Evolutionary conservation across 2,797 vertebrate genomes (phyloP), one percentile per base, ranked within the genome.

Genomic region (Sternarchorhynchus goeldii): DNA sequence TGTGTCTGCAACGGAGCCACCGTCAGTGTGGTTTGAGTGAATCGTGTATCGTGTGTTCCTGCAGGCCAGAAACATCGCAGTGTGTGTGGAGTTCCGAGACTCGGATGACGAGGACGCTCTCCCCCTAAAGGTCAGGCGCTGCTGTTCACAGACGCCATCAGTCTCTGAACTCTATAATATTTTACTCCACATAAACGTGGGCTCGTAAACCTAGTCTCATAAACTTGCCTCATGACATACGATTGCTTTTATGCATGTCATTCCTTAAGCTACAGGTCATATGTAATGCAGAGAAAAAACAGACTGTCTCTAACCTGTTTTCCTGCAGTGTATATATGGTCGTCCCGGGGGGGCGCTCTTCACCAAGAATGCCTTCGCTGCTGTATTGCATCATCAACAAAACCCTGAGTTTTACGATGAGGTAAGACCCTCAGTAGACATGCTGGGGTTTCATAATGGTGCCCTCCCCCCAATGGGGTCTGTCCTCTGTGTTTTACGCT

Each of bases 381-480:
- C 94, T 0, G 96, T 99, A 74, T 86, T 98, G 25, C 97, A 99
- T 88, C 97, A 99, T 85, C 97, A 99, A 57, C 97, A 99, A 90
- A 98, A 95, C 89, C 97, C 97, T 1, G 97, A 98, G 87, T 98
- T 99, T 89, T 99, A 99, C 71, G 95, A 99, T 70, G 97, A 99
- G 94, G 97, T 99, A 87, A 90, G 86, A 75, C 5, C 0, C 21
- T n/a, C 29, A 34, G 16, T 14, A 36, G 45, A 69, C 29, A 20
- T 5, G 8, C 12, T 14, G 12, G 45, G 10, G 12, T 55, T 50
- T 10, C 12, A 14, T 50, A 12, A 12, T 12, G 45, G 10, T 50
- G 3, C 8, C 45, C 0, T 3, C 10, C 45, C 45, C 45, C 14
- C 3, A 50, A 10, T 12, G 10, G 21, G 20, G 10, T 18, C 45